phyloP scores from a whole-genome alignment of 2,888 invertebrate species.

The Pristionchus mayeri region DNA sequence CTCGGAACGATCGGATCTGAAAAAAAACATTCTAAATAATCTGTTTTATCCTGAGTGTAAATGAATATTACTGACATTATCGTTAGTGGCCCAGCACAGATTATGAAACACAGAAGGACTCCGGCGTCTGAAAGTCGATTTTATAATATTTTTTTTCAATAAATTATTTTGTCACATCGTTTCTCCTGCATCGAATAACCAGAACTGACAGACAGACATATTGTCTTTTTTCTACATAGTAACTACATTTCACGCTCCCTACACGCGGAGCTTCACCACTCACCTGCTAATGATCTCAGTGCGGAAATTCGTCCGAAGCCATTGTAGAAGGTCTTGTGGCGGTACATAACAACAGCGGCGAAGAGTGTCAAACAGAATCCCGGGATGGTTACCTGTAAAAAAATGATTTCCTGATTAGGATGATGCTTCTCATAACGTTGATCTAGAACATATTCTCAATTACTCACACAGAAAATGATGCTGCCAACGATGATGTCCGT shows the following conservation, averaged over 20 bases:
- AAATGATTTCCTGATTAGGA: not conserved
- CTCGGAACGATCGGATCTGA: conserved; percentile 14
- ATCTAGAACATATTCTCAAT: not conserved
- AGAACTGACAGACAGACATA: too few relatives aligned
- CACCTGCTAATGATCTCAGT: not conserved
- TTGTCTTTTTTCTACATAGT: not conserved
- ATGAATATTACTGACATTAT: not conserved
- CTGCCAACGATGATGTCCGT: conserved; percentile 22
- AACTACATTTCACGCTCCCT: not conserved
- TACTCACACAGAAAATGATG: not conserved
- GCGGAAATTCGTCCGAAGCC: conserved; percentile 20
- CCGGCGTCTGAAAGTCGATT: not conserved
- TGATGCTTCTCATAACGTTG: not conserved
- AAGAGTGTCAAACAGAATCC: not conserved
- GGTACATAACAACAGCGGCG: not conserved
- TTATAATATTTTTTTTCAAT: not conserved
- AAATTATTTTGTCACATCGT: not conserved
- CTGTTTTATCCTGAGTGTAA: too few relatives aligned
- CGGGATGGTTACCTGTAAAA: not conserved
- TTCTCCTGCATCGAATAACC: too few relatives aligned
- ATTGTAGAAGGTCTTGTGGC: not conserved
- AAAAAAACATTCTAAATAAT: not conserved
- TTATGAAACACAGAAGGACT: not conserved
- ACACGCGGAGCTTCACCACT: too few relatives aligned
- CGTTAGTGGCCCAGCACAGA: not conserved